These are phyloP conservation scores for Lutjanus argentimaculatus DNA, from an alignment of 2,797 vertebrate genomes.

Conservation along the genomic window DNA sequence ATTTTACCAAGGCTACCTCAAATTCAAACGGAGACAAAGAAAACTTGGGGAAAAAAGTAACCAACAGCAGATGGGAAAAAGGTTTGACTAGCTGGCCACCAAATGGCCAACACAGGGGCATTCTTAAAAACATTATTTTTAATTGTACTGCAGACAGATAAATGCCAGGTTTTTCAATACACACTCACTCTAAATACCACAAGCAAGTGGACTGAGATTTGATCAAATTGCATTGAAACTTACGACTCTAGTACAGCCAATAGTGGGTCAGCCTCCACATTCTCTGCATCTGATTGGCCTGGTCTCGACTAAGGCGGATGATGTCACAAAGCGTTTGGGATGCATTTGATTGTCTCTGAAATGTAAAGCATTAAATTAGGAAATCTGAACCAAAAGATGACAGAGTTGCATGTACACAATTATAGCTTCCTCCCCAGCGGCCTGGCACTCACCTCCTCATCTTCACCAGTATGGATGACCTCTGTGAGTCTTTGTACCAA, in stretches of 20 bases:
- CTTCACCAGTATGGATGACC: conserved; percentile 92
- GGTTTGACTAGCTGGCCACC: background rate
- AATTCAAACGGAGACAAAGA: background rate
- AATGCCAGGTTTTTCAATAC: background rate
- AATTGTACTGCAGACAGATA: background rate
- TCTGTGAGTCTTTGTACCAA: conserved; percentile 94
- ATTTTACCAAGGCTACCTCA: background rate
- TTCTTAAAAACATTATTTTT: too few relatives aligned
- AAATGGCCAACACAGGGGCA: background rate
- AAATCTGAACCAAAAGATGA: background rate
- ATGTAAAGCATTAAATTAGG: conserved; percentile 9
- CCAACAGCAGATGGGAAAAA: background rate
- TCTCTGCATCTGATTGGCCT: conserved; percentile 93
- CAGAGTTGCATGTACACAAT: background rate
- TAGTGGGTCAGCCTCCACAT: conserved; percentile 91
- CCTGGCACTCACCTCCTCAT: conserved; percentile 91
- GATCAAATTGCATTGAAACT: conserved; percentile 75
- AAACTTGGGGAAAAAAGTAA: background rate
- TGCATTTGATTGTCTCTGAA: conserved; percentile 94
- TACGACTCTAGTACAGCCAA: conserved; percentile 95
- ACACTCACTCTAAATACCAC: background rate
- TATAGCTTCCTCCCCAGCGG: background rate
- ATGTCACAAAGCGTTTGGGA: conserved; percentile 98
- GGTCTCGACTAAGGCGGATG: conserved; percentile 96
- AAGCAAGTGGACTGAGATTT: background rate